phyloP scores from a whole-genome alignment of 2,888 invertebrate genomes.

The Mesoligia furuncula region DNA sequence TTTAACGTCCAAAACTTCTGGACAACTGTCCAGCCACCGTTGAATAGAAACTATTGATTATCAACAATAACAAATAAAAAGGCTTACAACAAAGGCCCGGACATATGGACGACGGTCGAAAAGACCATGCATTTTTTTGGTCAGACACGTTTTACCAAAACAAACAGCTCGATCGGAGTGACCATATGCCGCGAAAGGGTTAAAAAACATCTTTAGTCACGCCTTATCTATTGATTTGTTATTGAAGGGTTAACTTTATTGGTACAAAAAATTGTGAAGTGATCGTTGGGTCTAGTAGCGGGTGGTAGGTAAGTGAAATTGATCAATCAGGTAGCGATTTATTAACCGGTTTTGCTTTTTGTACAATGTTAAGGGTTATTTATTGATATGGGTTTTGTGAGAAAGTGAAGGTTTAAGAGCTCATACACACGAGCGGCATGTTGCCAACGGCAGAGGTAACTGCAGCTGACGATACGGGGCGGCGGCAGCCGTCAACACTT shows the following conservation, averaged over 20 bases:
- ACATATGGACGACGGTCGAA: constrained; percentile 76
- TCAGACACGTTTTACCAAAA: constrained; percentile 73
- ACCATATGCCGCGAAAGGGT: constrained; percentile 80
- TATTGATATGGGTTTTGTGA: background rate
- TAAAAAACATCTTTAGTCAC: constrained; percentile 74
- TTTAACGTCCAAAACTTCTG: constrained; percentile 34
- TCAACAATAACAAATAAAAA: constrained; percentile 77
- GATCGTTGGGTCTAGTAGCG: constrained; percentile 26
- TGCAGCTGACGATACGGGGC: too few relatives aligned
- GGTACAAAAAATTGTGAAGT: constrained; percentile 51
- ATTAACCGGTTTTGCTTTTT: constrained; percentile 3
- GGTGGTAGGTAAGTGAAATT: constrained; percentile 41
- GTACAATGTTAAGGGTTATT: background rate
- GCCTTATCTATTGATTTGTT: constrained; percentile 79
- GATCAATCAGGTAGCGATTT: constrained; percentile 40
- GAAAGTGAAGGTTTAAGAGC: too few relatives aligned
- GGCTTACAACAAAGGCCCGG: constrained; percentile 71
- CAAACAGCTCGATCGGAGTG: constrained; percentile 64
- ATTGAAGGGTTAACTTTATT: constrained; percentile 66
- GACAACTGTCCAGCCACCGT: constrained; percentile 75
- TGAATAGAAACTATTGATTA: constrained; percentile 76
- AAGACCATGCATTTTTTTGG: constrained; percentile 68
- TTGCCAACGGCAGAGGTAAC: too few relatives aligned
- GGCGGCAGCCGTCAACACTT: too few relatives aligned
- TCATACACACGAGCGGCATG: too few relatives aligned